Conservation (phyloP, 2,113 vertebrate genomes). For the Paramisgurnus dabryanus region DNA sequence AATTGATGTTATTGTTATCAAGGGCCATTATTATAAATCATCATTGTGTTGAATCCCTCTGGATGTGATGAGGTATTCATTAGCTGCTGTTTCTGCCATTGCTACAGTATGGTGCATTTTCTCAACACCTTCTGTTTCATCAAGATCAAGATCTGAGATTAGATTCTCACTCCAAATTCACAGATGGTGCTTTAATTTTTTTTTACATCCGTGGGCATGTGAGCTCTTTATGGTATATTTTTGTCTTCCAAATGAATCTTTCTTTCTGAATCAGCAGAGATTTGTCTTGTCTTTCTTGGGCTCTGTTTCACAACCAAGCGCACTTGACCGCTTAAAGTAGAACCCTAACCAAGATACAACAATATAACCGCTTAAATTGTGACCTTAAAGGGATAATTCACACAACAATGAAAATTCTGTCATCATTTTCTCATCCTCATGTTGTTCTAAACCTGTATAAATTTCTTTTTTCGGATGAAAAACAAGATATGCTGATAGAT, state of each 20-base stretch:
- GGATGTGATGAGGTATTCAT: conserved; percentile 34
- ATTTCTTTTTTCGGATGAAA: too few relatives aligned
- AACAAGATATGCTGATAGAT: too few relatives aligned
- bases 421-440: too few relatives aligned
- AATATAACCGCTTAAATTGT: too few relatives aligned
- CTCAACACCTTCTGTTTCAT: conserved; percentile 27
- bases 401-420: too few relatives aligned
- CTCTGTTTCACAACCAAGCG: not conserved
- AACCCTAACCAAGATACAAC: too few relatives aligned
- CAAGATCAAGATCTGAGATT: not conserved
- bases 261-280: not conserved
- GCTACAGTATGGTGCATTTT: conserved; percentile 2
- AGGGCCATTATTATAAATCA: conserved; percentile 40
- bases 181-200: conserved; percentile 11
- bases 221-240: not conserved
- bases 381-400: too few relatives aligned
- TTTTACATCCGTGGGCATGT: not conserved
- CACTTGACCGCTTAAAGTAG: not conserved
- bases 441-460: too few relatives aligned
- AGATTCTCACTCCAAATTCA: conserved; percentile 15
- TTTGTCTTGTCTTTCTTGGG: not conserved
- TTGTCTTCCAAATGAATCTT: not conserved
- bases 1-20: conserved; percentile 60
- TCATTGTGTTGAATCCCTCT: conserved; percentile 21
- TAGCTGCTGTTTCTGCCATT: conserved; percentile 18